Percentiles rank a stretch among this genome's conserved stretches.
phyloP scores from a whole-genome alignment of 2,113 vertebrate genomes.

The Athene cunicularia region DNA sequence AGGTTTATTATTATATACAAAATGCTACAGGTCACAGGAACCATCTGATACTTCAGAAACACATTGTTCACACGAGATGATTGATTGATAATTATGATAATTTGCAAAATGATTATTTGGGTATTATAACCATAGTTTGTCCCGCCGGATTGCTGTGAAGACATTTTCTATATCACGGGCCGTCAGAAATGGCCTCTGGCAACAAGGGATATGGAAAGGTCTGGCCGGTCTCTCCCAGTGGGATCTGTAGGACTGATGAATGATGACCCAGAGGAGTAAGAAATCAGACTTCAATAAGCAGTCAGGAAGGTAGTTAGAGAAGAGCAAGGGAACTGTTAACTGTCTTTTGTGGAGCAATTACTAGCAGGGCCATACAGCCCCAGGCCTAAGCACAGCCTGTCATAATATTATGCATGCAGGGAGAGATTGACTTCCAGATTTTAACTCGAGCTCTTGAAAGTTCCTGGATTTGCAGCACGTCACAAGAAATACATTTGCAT shows the following conservation, averaged over 20 bases:
- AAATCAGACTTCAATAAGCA: conserved; percentile 79
- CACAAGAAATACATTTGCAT: rapidly evolving
- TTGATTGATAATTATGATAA: conserved; percentile 98
- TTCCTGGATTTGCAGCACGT: neutral
- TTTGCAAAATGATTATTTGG: conserved; percentile 94
- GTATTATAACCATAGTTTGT: conserved; percentile 82
- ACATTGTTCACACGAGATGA: conserved; percentile 81
- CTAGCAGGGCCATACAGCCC: conserved; percentile 46
- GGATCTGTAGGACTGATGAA: conserved; percentile 70
- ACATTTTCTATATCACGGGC: conserved; percentile 76
- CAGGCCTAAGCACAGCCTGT: conserved; percentile 19
- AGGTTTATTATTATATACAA: conserved; percentile 83
- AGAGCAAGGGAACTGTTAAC: conserved; percentile 66
- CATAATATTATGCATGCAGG: neutral
- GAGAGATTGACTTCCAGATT: neutral
- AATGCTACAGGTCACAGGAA: conserved; percentile 88
- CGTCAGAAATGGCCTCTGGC: conserved; percentile 80
- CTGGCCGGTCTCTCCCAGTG: conserved; percentile 63
- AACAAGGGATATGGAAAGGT: conserved; percentile 64
- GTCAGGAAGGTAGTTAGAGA: conserved; percentile 60
- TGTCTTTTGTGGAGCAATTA: conserved; percentile 76
- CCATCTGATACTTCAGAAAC: conserved; percentile 73
- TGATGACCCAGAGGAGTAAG: conserved; percentile 75
- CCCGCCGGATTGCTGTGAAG: conserved; percentile 67
- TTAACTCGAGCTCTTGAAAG: rapidly evolving